Percentiles rank a stretch among this genome's conserved stretches.
These are phyloP conservation scores for Cataglyphis hispanica DNA, from an alignment of 1,140 invertebrate species.

Conservation along the genomic window DNA sequence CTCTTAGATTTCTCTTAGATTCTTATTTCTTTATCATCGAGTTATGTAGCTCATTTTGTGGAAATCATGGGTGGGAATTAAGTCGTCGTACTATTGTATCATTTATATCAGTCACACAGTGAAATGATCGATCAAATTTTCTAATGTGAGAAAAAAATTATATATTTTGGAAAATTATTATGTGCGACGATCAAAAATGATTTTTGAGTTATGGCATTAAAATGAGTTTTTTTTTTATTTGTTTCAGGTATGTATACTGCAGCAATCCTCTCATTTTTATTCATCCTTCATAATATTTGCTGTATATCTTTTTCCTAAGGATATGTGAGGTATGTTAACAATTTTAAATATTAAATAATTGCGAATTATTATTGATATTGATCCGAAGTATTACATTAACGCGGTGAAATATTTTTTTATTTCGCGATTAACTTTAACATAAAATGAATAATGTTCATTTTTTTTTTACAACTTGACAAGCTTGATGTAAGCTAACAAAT, in stretches of 20 bases:
- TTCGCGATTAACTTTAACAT: background rate
- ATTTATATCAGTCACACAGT: background rate
- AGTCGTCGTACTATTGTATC: background rate
- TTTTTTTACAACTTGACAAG: slow-evolving; percentile 3
- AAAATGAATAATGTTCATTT: background rate
- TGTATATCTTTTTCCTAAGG: background rate
- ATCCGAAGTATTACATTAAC: background rate
- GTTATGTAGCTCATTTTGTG: slow-evolving; percentile 25
- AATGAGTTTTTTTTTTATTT: slow-evolving; percentile 1
- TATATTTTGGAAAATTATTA: background rate
- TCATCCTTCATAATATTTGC: too few species aligned
- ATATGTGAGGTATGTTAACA: slow-evolving; percentile 16
- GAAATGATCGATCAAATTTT: background rate
- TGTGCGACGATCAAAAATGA: background rate
- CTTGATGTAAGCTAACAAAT: background rate
- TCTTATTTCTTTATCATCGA: too few species aligned
- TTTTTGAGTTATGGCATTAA: slow-evolving; percentile 8
- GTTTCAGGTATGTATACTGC: slow-evolving; percentile 35
- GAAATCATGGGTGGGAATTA: background rate
- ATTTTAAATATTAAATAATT: slow-evolving; percentile 8
- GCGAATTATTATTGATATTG: slow-evolving; percentile 4
- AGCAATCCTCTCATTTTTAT: background rate
- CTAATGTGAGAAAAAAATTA: background rate
- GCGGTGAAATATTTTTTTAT: background rate
- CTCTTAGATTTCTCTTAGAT: too few species aligned